Conservation (phyloP, 2,888 invertebrate genomes). For the Nesidiocoris tenuis region DNA sequence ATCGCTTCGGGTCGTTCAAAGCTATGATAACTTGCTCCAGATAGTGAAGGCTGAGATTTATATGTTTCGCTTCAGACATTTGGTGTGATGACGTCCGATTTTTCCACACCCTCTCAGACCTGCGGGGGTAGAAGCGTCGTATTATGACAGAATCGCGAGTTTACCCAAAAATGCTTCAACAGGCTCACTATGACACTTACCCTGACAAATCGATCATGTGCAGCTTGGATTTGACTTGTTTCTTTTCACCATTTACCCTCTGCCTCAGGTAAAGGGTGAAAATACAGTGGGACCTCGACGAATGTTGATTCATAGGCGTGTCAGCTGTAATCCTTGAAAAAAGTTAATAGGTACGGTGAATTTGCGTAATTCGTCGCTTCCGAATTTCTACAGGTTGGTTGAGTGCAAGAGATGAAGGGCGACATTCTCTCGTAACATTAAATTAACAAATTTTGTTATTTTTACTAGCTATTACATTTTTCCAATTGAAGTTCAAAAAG, state of each 20-base stretch:
- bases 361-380: too few relatives aligned
- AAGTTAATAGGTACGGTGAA: too few relatives aligned
- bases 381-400: too few relatives aligned
- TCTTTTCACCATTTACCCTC: constrained; percentile 53
- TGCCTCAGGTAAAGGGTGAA: constrained; percentile 59
- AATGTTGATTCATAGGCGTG: constrained; percentile 60
- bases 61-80: constrained; percentile 59
- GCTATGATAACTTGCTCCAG: constrained; percentile 59
- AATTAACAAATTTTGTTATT: too few relatives aligned
- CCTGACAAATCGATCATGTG: constrained; percentile 61
- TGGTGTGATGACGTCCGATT: constrained; percentile 57
- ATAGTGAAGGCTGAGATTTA: constrained; percentile 61
- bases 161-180: not conserved
- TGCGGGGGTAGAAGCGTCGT: too few relatives aligned
- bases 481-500: too few relatives aligned
- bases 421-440: too few relatives aligned
- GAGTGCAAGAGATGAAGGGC: too few relatives aligned
- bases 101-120: constrained; percentile 59
- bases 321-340: constrained; percentile 57
- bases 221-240: constrained; percentile 57
- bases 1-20: constrained; percentile 54
- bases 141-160: not conserved
- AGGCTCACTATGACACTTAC: too few relatives aligned
- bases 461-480: too few relatives aligned
- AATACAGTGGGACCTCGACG: constrained; percentile 61